These are phyloP conservation scores for Danio tinwini DNA, from an alignment of 2,797 vertebrate genomes.

Conservation along the genomic window DNA sequence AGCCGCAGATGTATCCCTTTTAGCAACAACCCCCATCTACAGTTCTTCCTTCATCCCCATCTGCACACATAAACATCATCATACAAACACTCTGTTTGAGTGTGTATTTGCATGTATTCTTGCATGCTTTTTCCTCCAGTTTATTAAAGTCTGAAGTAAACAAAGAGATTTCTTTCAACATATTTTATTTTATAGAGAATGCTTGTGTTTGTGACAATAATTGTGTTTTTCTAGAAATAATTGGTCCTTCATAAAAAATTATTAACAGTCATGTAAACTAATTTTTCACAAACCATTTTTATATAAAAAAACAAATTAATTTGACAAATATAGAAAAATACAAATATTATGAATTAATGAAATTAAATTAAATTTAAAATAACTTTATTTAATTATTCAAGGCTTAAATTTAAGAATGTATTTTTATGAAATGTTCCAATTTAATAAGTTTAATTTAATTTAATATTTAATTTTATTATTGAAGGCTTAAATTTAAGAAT, in stretches of 20 bases:
- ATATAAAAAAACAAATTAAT: neutral
- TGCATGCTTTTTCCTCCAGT: slow-evolving; percentile 7
- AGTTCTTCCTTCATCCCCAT: slow-evolving; percentile 55
- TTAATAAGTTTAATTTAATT: no score
- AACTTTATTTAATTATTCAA: no score
- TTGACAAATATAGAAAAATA: no score
- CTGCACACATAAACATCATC: slow-evolving; percentile 53
- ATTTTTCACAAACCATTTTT: neutral
- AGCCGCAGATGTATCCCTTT: no score
- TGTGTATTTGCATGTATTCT: slow-evolving; percentile 43
- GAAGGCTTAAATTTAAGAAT: no score
- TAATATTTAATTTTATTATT: no score
- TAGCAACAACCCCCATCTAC: no score
- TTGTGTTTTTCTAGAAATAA: neutral
- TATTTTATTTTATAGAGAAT: slow-evolving; percentile 9
- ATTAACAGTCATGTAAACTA: neutral
- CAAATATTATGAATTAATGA: no score
- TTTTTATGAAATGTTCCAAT: no score
- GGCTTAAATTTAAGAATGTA: no score
- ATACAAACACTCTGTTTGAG: neutral
- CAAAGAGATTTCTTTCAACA: neutral
- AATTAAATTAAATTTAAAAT: no score
- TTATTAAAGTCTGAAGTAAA: neutral
- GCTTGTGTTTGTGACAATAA: neutral
- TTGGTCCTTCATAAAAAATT: neutral